phyloP scores from a whole-genome alignment of 2,113 vertebrate species.

The Gavialis gangeticus region DNA sequence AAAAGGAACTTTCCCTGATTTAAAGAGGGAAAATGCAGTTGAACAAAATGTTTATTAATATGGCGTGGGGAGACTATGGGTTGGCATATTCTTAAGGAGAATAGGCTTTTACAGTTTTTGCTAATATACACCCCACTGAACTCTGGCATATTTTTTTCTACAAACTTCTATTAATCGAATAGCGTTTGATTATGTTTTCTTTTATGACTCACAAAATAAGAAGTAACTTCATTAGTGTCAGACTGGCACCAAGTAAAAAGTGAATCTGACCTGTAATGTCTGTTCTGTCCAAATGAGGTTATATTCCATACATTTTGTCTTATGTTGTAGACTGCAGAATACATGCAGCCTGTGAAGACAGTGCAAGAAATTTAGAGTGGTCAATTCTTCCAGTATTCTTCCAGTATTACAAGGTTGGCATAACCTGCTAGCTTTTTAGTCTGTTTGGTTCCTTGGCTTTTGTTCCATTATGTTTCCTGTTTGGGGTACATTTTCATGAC shows the following conservation, averaged over 20 bases:
- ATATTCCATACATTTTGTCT: background rate
- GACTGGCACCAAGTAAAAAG: background rate
- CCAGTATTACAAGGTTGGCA: conserved; percentile 3
- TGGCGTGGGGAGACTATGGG: background rate
- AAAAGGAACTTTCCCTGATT: background rate
- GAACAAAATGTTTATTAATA: background rate
- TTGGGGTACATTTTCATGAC: conserved; percentile 55
- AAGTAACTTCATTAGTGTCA: background rate
- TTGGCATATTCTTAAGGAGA: background rate
- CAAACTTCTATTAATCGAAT: background rate
- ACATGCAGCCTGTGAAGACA: background rate
- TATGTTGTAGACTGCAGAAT: background rate
- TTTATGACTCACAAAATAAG: background rate
- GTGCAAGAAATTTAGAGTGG: background rate
- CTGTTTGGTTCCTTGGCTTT: conserved; percentile 39
- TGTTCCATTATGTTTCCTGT: conserved; percentile 33
- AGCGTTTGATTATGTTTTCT: background rate
- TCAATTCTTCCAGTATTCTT: background rate
- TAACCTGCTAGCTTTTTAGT: conserved; percentile 1
- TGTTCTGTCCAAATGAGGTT: background rate
- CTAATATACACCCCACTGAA: background rate
- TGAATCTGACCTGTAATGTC: background rate
- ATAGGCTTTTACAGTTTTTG: background rate
- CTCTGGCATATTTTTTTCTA: background rate
- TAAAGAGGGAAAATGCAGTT: conserved; percentile 3